Base-by-base conservation (phyloP, 2,888 invertebrate species). In the Apeira syringaria region DNA sequence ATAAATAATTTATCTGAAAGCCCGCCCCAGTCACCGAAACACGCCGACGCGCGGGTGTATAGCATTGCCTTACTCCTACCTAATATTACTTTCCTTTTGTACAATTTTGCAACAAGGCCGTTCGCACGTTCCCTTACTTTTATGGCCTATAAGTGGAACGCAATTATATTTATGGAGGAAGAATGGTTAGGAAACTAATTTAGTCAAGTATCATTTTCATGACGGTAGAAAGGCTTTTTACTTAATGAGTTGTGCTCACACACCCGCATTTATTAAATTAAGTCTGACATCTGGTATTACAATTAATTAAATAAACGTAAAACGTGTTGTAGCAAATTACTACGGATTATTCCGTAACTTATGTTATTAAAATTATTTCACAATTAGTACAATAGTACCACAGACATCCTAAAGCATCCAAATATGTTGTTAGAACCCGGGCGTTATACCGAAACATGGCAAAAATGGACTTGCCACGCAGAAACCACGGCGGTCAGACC, bases 1-100 rank as follows among this genome's bases (percentile, higher is more conserved):
- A 88, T 89, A 89, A 89, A 89, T 89, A 88, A 89, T 89, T 88
- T 88, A 89, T 89, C 84, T 87, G 83, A 86, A 82, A 87, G 87
- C 84, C 82, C 81, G 80, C 82, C 78, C 86, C 84, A 88, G 88
- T 89, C 88, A 87, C 87, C 85, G 83, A 82, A 82, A 84, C 83
- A 80, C 69, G 80, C 73, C 33, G 44, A 32, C 30, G 39, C 39
- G 34, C 65, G 78, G 75, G 80, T 77, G n/a, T n/a, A n/a, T n/a
- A 78, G 75, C 74, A 74, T 67, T 76, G 76, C 71, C 74, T 77
- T 77, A 78, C 82, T 83, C 80, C 78, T 74, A 81, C 84, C 80
- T 85, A 83, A 88, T 87, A 88, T 86, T 85, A 84, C 85, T 86
- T 87, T 87, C 83, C 86, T 87, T 88, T 88, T 88, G 88, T 88